phyloP scores from a whole-genome alignment of 2,113 vertebrate species.

The Phalacrocorax pelagicus region DNA sequence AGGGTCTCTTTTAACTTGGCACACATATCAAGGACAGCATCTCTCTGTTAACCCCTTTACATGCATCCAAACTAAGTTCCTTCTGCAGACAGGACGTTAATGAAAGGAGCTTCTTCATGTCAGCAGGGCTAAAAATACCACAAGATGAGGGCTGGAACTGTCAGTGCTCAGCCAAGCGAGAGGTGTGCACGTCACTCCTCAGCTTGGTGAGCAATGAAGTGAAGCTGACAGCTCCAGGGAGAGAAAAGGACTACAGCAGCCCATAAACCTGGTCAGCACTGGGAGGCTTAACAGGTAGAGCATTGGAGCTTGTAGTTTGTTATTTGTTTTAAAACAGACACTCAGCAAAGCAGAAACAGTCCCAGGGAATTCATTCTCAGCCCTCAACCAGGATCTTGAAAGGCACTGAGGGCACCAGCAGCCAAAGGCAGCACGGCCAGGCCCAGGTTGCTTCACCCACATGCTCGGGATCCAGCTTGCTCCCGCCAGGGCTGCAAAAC shows the following conservation, averaged over 20 bases:
- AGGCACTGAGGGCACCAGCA: fast-evolving
- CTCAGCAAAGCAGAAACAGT: neutral
- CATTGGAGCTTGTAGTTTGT: neutral
- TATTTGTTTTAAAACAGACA: neutral
- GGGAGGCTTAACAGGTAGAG: fast-evolving
- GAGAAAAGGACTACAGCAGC: neutral
- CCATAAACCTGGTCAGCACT: neutral
- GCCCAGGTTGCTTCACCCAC: fast-evolving
- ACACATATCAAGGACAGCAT: fast-evolving
- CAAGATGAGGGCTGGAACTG: neutral
- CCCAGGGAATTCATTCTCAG: neutral
- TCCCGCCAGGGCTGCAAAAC: fast-evolving
- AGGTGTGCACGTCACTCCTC: neutral
- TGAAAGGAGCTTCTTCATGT: neutral
- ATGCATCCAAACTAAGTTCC: neutral
- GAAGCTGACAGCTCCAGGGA: neutral
- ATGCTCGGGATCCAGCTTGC: fast-evolving
- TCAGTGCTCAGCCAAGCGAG: neutral
- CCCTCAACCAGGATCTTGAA: neutral
- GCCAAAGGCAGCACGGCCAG: fast-evolving
- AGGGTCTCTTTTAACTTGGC: neutral
- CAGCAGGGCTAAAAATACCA: neutral
- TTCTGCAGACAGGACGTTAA: neutral
- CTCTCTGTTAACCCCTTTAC: neutral
- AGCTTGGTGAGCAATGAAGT: neutral